phyloP scores from a whole-genome alignment of 2,113 vertebrate genomes.

The human (Homo sapiens) region GRCh38 chr2:78575501-78576000 shows the following conservation, averaged over 20 bases:
- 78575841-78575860: background rate
- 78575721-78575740: background rate
- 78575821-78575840: background rate
- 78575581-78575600: background rate
- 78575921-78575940: background rate
- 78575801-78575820: background rate
- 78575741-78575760: background rate
- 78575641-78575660: background rate
- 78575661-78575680: background rate
- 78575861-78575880: background rate
- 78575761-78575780: background rate
- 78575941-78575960: background rate
- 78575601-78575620: background rate
- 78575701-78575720: background rate
- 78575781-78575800: background rate
- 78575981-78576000: background rate
- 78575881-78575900: background rate
- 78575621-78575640: background rate
- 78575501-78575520: background rate
- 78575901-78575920: rapidly evolving
- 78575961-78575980: background rate
- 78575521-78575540: background rate
- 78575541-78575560: background rate
- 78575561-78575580: background rate
- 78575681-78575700: background rate